phyloP scores from a whole-genome alignment of 2,797 vertebrate genomes.

The Carapus acus region DNA sequence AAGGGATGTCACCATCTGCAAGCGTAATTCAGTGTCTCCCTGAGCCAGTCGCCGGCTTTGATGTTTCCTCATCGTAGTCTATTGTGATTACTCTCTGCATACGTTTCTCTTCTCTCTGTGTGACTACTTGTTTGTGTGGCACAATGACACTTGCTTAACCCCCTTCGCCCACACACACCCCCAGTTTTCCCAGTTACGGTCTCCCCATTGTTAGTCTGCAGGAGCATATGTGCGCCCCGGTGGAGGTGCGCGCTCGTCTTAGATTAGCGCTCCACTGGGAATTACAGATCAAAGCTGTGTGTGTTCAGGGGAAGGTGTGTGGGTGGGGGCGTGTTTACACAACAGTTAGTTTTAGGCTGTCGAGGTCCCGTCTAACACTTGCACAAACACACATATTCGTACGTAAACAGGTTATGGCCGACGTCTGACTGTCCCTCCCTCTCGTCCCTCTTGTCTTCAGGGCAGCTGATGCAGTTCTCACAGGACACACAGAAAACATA shows the following conservation, averaged over 20 bases:
- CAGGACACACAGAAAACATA: constrained; percentile 94
- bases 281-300: constrained; percentile 47
- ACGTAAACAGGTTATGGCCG: constrained; percentile 43
- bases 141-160: constrained; percentile 17
- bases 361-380: constrained; percentile 35
- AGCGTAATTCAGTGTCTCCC: constrained; percentile 27
- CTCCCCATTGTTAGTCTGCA: constrained; percentile 32
- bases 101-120: constrained; percentile 35
- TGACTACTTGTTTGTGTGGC: constrained; percentile 34
- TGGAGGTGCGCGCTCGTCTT: constrained; percentile 28
- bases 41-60: too few relatives aligned
- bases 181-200: constrained; percentile 24
- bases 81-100: too few relatives aligned
- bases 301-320: constrained; percentile 33
- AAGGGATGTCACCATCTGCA: constrained; percentile 39
- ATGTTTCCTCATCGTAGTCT: too few relatives aligned
- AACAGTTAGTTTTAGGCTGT: constrained; percentile 48
- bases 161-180: constrained; percentile 7
- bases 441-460: constrained; percentile 73
- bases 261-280: constrained; percentile 45
- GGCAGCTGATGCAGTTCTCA: constrained; percentile 96
- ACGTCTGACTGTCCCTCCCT: constrained; percentile 54
- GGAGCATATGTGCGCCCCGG: constrained; percentile 29
- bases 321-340: constrained; percentile 14
- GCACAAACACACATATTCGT: constrained; percentile 11